Evolutionary conservation across 2,797 vertebrate species (phyloP), one percentile per base, ranked within the genome.

Genomic region (Nyctalus aviator): DNA sequence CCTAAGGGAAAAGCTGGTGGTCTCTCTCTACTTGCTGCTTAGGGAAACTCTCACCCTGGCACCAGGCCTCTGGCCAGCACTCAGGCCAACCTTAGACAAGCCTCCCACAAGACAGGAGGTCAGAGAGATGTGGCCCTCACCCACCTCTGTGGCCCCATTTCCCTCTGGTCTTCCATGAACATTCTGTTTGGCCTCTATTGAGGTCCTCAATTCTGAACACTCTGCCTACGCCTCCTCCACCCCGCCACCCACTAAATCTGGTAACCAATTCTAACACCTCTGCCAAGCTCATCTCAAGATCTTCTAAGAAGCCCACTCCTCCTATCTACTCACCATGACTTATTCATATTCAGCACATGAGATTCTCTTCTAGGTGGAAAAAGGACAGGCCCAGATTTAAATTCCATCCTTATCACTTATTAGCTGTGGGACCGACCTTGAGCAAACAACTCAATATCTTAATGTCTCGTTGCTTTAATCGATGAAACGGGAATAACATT

Each of bases 371-470:
- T 76, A 83, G 12, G 3, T 5, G 1, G 50, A 30, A 82, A 88
- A 82, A 86, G 14, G 6, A 79, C 14, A 78, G 37, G 53, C 25
- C 55, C 50, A 84, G 27, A 55, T 41, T 76, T 62, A 84, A 66
- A 86, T 64, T n/a, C 37, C 32, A 88, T 44, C 32, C 50, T 62
- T 75, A 12, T 86, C 75, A 62, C 48, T 83, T 87, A 21, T 53
- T 59, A 89, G 71, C 27, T 85, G 21, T 32, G 11, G 8, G 18
- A 4, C 6, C 25, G 11, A 4, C 6, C 30, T 66, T 87, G 25
- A 68, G 15, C 5, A 73, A 90, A 89, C 53, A 71, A 66, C 20
- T 86, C 62, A 88, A 66, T 59, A 84, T 55, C 59, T 84, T 81
- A 79, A 90, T 84, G 9, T 50, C 17, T 81, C 32, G 59, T 44